Base-by-base conservation (phyloP, 2,888 invertebrate genomes). In the Tridacna crocea region DNA sequence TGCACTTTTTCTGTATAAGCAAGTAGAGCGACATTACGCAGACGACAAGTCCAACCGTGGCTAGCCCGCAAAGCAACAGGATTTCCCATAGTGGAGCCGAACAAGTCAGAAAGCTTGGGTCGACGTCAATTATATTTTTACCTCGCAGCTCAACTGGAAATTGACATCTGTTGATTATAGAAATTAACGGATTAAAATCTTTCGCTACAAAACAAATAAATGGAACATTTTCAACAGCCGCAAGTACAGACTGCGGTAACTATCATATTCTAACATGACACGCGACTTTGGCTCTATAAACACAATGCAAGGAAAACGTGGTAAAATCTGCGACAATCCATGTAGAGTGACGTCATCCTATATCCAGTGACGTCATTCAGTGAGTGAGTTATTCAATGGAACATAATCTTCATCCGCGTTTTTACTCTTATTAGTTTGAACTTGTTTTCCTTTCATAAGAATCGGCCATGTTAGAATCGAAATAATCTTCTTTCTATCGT, bases 151-250 rank as follows among this genome's bases (percentile, higher is more conserved):
- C 19, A 2, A 55, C 36, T 6, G 79, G 79, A 58, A n/a, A 74
- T 17, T 66, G 66, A 58, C 79, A 79, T 46, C 79, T 79, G 79
- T 13, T 46, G 66, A 72, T 36, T 22, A 24, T 13, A 68, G 13
- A 61, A 11, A 51, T 13, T n/a, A n/a, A n/a, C n/a, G n/a, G n/a
- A n/a, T n/a, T 36, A 36, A 36, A 36, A 36, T 36, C 2, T 4
- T 8, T 36, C 36, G 2, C 8, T 36, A 36, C 36, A 2, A 36
- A 36, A 36, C 36, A 8, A 36, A 2, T 4, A 36, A 36, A 36
- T 36, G n/a, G n/a, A n/a, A n/a, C n/a, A n/a, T n/a, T n/a, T n/a
- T 51, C 51, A 51, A 51, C 51, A 51, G 17, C 51, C 51, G n/a
- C 51, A 51, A 12, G 51, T 51, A 13, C 51, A 51, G 17, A 51